Conservation (phyloP, 2,113 vertebrate genomes). For the Enhydra lutris region DNA sequence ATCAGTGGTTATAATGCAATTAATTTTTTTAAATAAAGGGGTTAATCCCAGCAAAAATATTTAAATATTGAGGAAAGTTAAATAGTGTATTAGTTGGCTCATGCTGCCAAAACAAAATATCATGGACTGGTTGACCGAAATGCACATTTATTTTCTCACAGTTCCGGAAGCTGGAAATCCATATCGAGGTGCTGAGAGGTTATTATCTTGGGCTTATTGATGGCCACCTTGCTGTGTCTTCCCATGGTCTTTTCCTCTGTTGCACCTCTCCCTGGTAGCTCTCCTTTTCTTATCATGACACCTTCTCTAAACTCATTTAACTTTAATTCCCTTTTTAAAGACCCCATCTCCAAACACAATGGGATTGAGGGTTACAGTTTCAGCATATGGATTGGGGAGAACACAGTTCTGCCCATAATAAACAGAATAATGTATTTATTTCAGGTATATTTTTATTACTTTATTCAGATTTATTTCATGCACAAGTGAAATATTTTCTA, state of each 20-base stretch:
- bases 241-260: not conserved
- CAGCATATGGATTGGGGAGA: not conserved
- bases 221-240: not conserved
- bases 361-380: not conserved
- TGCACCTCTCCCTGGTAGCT: not conserved
- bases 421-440: not conserved
- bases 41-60: not conserved
- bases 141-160: not conserved
- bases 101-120: not conserved
- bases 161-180: not conserved
- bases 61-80: not conserved
- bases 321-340: not conserved
- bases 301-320: not conserved
- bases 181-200: not conserved
- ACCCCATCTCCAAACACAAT: not conserved
- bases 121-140: not conserved
- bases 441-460: not conserved
- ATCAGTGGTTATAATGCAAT: not conserved
- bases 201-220: not conserved
- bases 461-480: not conserved
- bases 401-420: not conserved
- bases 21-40: not conserved
- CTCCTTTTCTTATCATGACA: not conserved
- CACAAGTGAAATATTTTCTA: not conserved
- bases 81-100: not conserved